phyloP scores from a whole-genome alignment of 2,888 invertebrate genomes.

The Sturmia bella region DNA sequence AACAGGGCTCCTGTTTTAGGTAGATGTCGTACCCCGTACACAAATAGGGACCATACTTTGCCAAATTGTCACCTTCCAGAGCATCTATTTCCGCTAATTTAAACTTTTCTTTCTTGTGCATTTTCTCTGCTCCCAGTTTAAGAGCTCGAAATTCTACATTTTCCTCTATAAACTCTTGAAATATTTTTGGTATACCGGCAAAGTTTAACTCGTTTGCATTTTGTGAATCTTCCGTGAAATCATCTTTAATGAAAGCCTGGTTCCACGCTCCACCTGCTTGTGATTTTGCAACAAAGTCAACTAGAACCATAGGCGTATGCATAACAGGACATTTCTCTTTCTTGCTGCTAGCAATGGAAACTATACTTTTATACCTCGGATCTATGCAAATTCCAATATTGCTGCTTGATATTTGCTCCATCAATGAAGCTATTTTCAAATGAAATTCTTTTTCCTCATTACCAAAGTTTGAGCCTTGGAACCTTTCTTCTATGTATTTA shows the following conservation, averaged over 20 bases:
- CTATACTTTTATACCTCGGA: slow-evolving; percentile 85
- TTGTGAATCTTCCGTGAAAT: slow-evolving; percentile 44
- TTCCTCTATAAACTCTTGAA: slow-evolving; percentile 77
- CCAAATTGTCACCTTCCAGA: slow-evolving; percentile 77
- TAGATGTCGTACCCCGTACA: slow-evolving; percentile 95
- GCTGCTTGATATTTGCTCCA: slow-evolving; percentile 72
- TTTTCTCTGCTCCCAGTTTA: slow-evolving; percentile 82
- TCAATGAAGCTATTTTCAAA: slow-evolving; percentile 84
- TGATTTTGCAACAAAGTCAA: slow-evolving; percentile 91
- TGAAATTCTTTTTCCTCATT: slow-evolving; percentile 83
- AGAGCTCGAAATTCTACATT: slow-evolving; percentile 77
- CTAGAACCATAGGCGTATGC: slow-evolving; percentile 92
- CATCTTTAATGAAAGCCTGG: slow-evolving; percentile 51
- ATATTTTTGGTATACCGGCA: slow-evolving; percentile 82
- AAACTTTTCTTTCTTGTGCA: slow-evolving; percentile 50
- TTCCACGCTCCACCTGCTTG: slow-evolving; percentile 91
- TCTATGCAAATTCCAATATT: slow-evolving; percentile 88
- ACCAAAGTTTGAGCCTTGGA: slow-evolving; percentile 85
- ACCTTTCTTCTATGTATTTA: slow-evolving; percentile 86
- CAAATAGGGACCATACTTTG: slow-evolving; percentile 86
- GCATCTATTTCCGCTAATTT: slow-evolving; percentile 14
- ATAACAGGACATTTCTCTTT: slow-evolving; percentile 86
- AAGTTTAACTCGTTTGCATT: slow-evolving; percentile 76
- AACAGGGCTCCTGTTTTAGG: slow-evolving; percentile 92
- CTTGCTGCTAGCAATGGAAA: slow-evolving; percentile 85